Conservation (phyloP, 2,888 invertebrate genomes). For the Lepidochitona cinerea region DNA sequence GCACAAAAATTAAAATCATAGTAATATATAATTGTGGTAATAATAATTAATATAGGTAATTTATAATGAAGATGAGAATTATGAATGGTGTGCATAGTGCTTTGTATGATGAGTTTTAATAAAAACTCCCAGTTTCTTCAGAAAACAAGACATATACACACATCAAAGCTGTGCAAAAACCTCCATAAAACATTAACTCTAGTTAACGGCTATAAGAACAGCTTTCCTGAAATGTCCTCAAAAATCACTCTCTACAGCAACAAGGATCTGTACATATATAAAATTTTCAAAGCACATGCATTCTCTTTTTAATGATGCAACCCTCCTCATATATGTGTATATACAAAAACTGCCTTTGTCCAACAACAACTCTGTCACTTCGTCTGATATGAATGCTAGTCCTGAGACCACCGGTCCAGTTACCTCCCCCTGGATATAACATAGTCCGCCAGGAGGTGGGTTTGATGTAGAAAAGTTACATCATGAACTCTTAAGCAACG, state of each 20-base stretch:
- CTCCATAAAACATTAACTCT: background rate
- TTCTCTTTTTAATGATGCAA: too few relatives aligned
- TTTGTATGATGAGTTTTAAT: background rate
- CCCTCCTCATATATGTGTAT: background rate
- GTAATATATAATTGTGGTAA: too few relatives aligned
- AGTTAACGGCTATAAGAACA: background rate
- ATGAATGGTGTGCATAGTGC: conserved; percentile 6
- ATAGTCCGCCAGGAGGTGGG: background rate
- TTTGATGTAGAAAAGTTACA: background rate
- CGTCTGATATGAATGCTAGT: background rate
- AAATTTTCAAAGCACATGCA: background rate
- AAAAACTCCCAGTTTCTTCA: background rate
- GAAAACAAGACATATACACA: too few relatives aligned
- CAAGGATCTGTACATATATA: background rate
- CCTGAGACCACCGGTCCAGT: conserved; percentile 1
- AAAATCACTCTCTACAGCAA: conserved; percentile 4
- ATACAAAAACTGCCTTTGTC: background rate
- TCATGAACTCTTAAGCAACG: background rate
- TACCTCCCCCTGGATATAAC: background rate
- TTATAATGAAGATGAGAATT: conserved; percentile 1
- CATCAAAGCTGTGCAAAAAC: conserved; percentile 4
- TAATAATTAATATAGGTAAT: background rate
- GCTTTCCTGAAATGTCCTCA: background rate
- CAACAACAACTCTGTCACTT: background rate
- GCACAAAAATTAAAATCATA: background rate